Conservation (phyloP, 2,113 vertebrate genomes). For the Grammomys dolichurus region DNA sequence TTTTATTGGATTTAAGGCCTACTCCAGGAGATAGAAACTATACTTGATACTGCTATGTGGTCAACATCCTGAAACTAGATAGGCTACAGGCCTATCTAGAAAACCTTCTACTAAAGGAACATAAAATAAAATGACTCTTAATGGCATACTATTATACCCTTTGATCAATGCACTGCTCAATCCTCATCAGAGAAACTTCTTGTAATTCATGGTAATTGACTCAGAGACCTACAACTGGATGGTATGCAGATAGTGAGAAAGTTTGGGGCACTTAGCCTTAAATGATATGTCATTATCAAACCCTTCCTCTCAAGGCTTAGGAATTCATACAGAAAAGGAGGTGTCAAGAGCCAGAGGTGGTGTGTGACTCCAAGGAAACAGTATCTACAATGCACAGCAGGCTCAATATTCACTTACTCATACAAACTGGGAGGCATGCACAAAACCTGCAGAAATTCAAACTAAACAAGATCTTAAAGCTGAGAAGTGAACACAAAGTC, state of each 20-base stretch:
- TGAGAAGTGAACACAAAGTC: neutral
- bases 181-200: neutral
- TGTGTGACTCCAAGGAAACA: neutral
- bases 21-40: neutral
- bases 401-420: neutral
- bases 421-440: neutral
- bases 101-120: neutral
- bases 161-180: neutral
- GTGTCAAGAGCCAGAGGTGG: neutral
- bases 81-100: neutral
- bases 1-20: neutral
- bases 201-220: neutral
- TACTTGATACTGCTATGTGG: neutral
- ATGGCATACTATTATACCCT: too few species aligned
- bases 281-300: neutral
- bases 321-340: neutral
- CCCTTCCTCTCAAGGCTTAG: neutral
- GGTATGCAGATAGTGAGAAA: neutral
- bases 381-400: neutral
- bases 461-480: neutral
- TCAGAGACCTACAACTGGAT: neutral
- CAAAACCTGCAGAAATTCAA: neutral
- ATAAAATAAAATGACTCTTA: neutral
- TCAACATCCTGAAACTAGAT: neutral
- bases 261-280: neutral